phyloP scores from a whole-genome alignment of 2,888 invertebrate genomes.

The Synanthedon vespiformis region DNA sequence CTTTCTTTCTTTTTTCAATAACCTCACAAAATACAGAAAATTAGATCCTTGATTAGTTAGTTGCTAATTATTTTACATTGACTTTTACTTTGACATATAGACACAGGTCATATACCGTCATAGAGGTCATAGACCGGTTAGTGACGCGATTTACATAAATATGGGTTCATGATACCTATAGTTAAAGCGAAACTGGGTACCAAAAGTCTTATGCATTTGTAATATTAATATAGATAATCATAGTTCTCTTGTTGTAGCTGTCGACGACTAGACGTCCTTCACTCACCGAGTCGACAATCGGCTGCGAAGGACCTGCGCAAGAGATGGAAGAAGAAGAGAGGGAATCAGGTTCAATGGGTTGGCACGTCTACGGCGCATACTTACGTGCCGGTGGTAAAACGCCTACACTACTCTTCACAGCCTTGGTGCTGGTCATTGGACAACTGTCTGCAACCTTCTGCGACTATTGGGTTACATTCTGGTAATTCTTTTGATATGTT shows the following conservation, averaged over 20 bases:
- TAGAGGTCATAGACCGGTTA: too few relatives aligned
- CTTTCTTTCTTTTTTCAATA: too few relatives aligned
- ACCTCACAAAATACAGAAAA: too few relatives aligned
- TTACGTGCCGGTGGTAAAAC: conserved; percentile 71
- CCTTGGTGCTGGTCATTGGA: conserved; percentile 70
- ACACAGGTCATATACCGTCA: too few relatives aligned
- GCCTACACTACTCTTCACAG: conserved; percentile 59
- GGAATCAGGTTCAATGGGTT: conserved; percentile 74
- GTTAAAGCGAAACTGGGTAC: too few relatives aligned
- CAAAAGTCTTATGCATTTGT: too few relatives aligned
- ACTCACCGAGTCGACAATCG: conserved; percentile 54
- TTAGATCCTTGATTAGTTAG: too few relatives aligned
- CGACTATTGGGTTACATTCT: conserved; percentile 83
- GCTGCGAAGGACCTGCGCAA: conserved; percentile 52
- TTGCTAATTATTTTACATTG: too few relatives aligned
- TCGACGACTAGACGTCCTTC: conserved; percentile 59
- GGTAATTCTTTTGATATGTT: conserved; percentile 47
- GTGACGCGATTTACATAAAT: too few relatives aligned
- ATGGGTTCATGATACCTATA: too few relatives aligned
- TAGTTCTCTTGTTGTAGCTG: conserved; percentile 20
- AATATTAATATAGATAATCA: not conserved
- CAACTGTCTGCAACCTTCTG: conserved; percentile 77
- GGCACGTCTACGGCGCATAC: conserved; percentile 74
- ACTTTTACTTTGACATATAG: too few relatives aligned
- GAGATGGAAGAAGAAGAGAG: conserved; percentile 74